These are phyloP conservation scores for Carassius carassius DNA, from an alignment of 2,113 vertebrate species.

Conservation along the genomic window DNA sequence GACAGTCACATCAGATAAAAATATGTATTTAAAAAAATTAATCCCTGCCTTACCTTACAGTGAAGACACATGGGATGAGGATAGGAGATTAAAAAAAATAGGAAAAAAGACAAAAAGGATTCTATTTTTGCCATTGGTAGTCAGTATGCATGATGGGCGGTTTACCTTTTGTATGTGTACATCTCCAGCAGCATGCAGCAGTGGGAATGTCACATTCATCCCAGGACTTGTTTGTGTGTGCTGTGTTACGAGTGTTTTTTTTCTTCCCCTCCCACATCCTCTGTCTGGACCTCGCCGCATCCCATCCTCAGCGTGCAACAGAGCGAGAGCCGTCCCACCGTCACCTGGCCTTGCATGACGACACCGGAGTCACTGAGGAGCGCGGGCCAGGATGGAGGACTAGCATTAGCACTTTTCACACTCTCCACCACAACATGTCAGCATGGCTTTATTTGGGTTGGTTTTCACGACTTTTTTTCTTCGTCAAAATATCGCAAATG, in stretches of 20 bases:
- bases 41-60: conserved; percentile 64
- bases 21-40: conserved; percentile 49
- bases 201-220: conserved; percentile 83
- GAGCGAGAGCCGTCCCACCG: conserved; percentile 31
- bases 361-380: conserved; percentile 59
- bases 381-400: conserved; percentile 56
- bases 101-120: conserved; percentile 50
- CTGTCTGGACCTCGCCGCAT: not conserved
- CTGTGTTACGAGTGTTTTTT: conserved; percentile 46
- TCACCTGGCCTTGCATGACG: conserved; percentile 49
- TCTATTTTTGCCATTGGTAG: conserved; percentile 61
- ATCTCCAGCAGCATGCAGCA: conserved; percentile 94
- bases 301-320: conserved; percentile 22
- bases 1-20: conserved; percentile 51
- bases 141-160: conserved; percentile 83
- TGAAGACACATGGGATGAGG: conserved; percentile 50
- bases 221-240: conserved; percentile 82
- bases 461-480: conserved; percentile 25
- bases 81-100: conserved; percentile 53
- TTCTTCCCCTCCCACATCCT: conserved; percentile 20
- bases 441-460: conserved; percentile 53
- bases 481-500: not conserved
- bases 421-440: conserved; percentile 68
- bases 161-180: conserved; percentile 80
- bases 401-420: conserved; percentile 81